A percentile compares a stretch with the other conserved stretches of the same genome.
Conservation (phyloP, 2,113 vertebrate species). For the Chrysemys picta region DNA sequence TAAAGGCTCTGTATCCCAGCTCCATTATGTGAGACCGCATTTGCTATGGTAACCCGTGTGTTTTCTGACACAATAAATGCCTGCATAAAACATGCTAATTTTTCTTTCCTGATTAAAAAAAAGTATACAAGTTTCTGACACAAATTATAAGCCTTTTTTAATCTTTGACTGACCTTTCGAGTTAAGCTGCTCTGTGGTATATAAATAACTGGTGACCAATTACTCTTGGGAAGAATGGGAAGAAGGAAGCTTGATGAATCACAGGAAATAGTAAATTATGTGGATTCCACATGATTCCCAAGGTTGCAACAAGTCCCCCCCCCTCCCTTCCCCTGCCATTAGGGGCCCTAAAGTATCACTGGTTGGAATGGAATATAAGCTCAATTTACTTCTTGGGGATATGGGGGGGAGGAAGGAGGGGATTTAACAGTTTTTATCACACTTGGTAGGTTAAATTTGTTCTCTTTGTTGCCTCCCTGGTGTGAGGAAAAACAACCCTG, state of each 20-base stretch:
- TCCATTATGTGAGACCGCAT: fast-evolving
- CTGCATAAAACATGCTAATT: neutral
- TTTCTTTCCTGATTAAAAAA: neutral
- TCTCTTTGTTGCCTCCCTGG: conserved; percentile 33
- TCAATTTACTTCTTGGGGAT: conserved; percentile 67
- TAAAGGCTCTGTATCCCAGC: neutral
- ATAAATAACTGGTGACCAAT: conserved; percentile 71
- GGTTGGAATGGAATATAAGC: conserved; percentile 41
- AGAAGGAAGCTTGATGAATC: conserved; percentile 81
- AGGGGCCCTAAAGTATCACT: conserved; percentile 41
- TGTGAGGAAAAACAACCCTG: neutral
- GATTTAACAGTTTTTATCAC: conserved; percentile 41
- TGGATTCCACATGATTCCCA: conserved; percentile 75
- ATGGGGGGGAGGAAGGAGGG: conserved; percentile 8
- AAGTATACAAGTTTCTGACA: conserved; percentile 8
- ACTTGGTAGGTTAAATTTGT: conserved; percentile 25
- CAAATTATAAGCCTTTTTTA: conserved; percentile 28
- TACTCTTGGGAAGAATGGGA: conserved; percentile 76
- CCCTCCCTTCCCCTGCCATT: neutral
- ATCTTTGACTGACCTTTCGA: conserved; percentile 62
- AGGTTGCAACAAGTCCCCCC: conserved; percentile 58
- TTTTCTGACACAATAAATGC: neutral
- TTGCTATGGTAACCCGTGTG: fast-evolving
- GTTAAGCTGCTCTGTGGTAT: conserved; percentile 49
- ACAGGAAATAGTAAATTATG: conserved; percentile 82